Evolutionary conservation across 2,113 vertebrate genomes (phyloP).

Genomic region (Donacobius atricapilla): DNA sequence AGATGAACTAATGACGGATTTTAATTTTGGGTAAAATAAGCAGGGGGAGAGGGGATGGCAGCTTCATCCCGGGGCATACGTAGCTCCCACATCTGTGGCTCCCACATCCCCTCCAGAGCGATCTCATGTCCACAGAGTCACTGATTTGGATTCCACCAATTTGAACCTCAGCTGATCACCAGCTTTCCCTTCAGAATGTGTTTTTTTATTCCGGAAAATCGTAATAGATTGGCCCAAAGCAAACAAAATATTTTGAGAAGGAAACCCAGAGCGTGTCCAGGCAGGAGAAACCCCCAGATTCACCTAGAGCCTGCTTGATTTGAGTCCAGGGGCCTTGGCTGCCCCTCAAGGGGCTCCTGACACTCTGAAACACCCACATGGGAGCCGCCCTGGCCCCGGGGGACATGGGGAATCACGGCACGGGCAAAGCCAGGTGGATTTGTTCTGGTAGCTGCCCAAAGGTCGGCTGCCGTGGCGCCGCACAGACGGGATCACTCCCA

Average conservation of each 20-base stretch:
- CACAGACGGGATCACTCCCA: neutral
- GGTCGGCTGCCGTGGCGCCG: neutral
- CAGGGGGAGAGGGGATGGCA: neutral
- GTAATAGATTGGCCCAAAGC: accelerated
- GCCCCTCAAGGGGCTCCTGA: neutral
- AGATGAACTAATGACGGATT: neutral
- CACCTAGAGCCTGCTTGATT: neutral
- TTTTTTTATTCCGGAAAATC: neutral
- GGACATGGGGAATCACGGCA: accelerated
- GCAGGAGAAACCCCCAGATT: accelerated
- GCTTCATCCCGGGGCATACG: neutral
- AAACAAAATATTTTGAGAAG: neutral
- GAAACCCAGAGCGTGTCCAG: accelerated
- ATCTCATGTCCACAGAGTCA: accelerated
- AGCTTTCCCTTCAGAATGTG: accelerated
- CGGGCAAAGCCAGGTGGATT: neutral
- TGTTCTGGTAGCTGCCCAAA: neutral
- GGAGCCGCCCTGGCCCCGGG: accelerated
- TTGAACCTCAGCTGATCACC: neutral
- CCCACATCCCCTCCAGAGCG: accelerated
- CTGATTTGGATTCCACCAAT: neutral
- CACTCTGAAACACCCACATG: accelerated
- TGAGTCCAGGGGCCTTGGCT: neutral
- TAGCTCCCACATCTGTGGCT: neutral
- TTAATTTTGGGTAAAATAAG: neutral